Percentiles rank a stretch among this genome's conserved stretches.
These are phyloP conservation scores for Limnephilus marmoratus DNA, from an alignment of 2,888 invertebrate genomes.

Conservation along the genomic window DNA sequence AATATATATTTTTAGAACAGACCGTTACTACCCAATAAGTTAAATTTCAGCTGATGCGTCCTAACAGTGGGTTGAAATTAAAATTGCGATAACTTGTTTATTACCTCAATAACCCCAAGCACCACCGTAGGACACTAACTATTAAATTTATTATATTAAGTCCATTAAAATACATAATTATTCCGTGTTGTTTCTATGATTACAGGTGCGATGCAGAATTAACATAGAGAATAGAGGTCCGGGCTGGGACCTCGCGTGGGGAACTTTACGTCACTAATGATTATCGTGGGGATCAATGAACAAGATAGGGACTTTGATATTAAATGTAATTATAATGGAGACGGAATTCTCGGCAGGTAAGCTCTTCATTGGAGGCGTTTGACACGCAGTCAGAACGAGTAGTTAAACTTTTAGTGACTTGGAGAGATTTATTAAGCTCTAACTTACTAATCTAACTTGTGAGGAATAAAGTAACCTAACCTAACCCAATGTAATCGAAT, in stretches of 20 bases:
- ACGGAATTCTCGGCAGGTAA: conserved; percentile 23
- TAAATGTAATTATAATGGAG: conserved; percentile 51
- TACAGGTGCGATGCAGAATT: conserved; percentile 58
- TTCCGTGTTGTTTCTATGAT: conserved; percentile 57
- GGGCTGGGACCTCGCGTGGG: conserved; percentile 47
- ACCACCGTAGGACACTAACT: not conserved
- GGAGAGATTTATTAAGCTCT: not conserved
- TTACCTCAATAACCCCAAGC: not conserved
- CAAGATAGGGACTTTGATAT: conserved; percentile 52
- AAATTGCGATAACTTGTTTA: not conserved
- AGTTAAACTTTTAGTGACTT: not conserved
- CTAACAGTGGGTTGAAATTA: not conserved
- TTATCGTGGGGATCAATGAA: conserved; percentile 51
- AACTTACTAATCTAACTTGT: not conserved
- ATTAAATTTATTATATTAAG: not conserved
- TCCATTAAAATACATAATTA: conserved; percentile 48
- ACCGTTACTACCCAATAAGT: no score
- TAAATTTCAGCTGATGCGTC: no score
- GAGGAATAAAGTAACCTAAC: not conserved
- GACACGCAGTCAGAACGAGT: conserved; percentile 13
- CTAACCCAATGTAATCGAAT: not conserved
- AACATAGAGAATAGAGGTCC: conserved; percentile 44
- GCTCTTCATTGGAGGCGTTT: conserved; percentile 13
- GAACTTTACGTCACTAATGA: conserved; percentile 46
- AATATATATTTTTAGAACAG: no score